phyloP scores from a whole-genome alignment of 2,797 vertebrate species.

The Alauda arvensis region DNA sequence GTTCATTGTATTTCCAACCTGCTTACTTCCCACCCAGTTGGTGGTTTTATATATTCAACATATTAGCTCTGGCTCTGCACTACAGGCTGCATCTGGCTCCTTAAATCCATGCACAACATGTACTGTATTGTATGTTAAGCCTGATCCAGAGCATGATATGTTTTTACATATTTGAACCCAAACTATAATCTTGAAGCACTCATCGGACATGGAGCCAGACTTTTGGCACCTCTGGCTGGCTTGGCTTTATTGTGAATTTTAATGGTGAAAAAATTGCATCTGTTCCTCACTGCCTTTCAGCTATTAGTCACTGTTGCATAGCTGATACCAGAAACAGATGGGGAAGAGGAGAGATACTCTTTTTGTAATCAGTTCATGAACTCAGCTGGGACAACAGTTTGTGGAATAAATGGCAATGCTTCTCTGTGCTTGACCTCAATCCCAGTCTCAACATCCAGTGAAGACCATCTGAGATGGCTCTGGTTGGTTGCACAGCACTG shows the following conservation, averaged over 20 bases:
- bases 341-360: background rate
- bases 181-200: background rate
- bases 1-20: background rate
- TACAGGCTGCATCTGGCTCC: background rate
- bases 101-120: background rate
- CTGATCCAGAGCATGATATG: background rate
- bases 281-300: conserved; percentile 2
- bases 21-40: background rate
- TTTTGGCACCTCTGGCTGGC: background rate
- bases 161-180: background rate
- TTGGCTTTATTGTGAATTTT: background rate
- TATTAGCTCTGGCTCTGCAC: background rate
- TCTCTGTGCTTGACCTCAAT: background rate
- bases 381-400: background rate
- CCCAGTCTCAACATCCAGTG: background rate
- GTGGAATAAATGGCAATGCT: background rate
- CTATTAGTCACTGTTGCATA: background rate
- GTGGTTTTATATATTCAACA: background rate
- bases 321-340: conserved; percentile 8
- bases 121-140: background rate
- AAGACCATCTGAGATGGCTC: background rate
- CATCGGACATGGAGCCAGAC: background rate
- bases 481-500: background rate
- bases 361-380: background rate
- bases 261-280: conserved; percentile 2